Evolutionary conservation across 2,113 vertebrate genomes (phyloP).

Genomic region (Calyptomena viridis): DNA sequence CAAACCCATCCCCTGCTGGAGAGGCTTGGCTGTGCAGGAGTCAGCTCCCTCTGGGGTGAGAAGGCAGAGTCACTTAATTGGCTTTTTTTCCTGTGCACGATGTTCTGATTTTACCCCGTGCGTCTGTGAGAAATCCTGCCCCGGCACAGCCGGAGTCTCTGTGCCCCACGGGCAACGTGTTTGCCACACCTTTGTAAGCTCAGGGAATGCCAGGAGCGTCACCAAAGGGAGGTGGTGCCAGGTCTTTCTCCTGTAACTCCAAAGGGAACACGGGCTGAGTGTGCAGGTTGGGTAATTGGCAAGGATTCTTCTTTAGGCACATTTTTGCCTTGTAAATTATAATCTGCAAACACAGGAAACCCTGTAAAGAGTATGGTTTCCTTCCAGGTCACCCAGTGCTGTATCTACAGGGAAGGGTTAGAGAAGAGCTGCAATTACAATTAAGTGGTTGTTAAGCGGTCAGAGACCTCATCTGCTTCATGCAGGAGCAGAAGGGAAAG

Average conservation of each 20-base stretch:
- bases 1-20: not conserved
- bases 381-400: not conserved
- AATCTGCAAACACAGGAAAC: not conserved
- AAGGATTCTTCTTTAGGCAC: not conserved
- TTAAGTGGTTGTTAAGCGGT: not conserved
- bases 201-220: not conserved
- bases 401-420: not conserved
- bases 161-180: not conserved
- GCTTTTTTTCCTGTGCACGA: rapidly evolving
- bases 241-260: not conserved
- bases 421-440: not conserved
- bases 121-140: not conserved
- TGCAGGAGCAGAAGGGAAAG: not conserved
- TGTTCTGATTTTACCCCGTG: not conserved
- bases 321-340: not conserved
- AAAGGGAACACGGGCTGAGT: not conserved
- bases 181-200: not conserved
- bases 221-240: not conserved
- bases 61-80: not conserved
- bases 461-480: not conserved
- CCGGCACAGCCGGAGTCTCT: not conserved
- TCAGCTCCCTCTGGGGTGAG: not conserved
- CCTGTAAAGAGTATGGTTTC: not conserved
- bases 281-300: not conserved
- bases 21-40: not conserved